phyloP scores from a whole-genome alignment of 2,888 invertebrate genomes.

The Caenorhabditis sp. region DNA sequence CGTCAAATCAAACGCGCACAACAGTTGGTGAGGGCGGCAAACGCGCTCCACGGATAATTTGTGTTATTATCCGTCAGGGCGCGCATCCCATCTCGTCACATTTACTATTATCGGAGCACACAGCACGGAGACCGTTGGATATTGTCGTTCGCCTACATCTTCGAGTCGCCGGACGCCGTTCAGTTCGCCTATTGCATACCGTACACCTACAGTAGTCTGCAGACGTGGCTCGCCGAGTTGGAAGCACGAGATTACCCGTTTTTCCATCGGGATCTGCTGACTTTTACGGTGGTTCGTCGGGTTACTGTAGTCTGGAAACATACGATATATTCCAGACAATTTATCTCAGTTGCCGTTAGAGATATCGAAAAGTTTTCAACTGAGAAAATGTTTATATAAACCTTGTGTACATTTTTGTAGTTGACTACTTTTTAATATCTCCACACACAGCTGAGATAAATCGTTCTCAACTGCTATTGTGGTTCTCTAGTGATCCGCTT shows the following conservation, averaged over 20 bases:
- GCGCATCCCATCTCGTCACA: slow-evolving; percentile 87
- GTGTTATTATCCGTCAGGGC: slow-evolving; percentile 83
- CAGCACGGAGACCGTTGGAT: slow-evolving; percentile 92
- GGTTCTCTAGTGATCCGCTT: neutral
- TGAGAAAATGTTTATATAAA: no score
- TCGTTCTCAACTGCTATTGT: no score
- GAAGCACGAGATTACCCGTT: slow-evolving; percentile 83
- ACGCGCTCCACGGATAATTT: neutral
- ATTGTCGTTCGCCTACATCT: slow-evolving; percentile 92
- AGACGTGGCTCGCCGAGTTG: slow-evolving; percentile 87
- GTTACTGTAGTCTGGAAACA: no score
- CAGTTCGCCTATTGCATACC: slow-evolving; percentile 95
- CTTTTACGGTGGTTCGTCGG: slow-evolving; percentile 81
- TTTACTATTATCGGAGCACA: slow-evolving; percentile 92
- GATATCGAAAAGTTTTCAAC: neutral
- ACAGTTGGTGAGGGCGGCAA: slow-evolving; percentile 87
- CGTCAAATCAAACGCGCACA: slow-evolving; percentile 87
- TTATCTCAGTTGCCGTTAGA: no score
- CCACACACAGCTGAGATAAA: no score
- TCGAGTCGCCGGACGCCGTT: slow-evolving; percentile 92
- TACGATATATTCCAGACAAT: no score
- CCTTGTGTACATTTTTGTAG: no score
- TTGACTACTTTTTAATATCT: no score
- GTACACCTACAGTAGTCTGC: slow-evolving; percentile 93
- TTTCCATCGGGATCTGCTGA: slow-evolving; percentile 86